Evolutionary conservation across 2,113 vertebrate genomes (phyloP).

Genomic region (Strix aluco): DNA sequence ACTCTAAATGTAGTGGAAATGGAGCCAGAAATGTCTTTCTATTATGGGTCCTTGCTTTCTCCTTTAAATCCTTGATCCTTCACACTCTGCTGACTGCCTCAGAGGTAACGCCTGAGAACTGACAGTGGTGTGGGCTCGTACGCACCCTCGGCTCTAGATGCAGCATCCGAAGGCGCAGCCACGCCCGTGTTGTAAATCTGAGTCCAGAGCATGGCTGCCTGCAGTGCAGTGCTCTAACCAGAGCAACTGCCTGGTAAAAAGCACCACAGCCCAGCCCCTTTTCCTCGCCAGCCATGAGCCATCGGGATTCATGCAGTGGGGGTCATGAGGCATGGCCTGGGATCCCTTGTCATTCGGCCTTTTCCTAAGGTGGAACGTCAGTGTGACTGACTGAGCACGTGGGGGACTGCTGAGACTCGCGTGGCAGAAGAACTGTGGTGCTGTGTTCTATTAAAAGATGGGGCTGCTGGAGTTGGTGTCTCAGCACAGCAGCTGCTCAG

Average conservation of each 20-base stretch:
- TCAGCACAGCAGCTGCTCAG: neutral
- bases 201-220: fast-evolving
- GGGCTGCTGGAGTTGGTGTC: neutral
- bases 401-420: neutral
- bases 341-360: fast-evolving
- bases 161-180: neutral
- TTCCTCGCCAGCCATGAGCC: neutral
- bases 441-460: too few species aligned
- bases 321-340: neutral
- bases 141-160: too few species aligned
- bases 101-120: fast-evolving
- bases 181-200: fast-evolving
- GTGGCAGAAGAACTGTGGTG: neutral
- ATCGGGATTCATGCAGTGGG: fast-evolving
- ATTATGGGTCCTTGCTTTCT: neutral
- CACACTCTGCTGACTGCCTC: fast-evolving
- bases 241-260: neutral
- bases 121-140: fast-evolving
- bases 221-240: fast-evolving
- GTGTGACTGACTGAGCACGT: neutral
- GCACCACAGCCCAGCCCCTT: neutral
- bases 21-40: too few species aligned
- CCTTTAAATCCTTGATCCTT: neutral
- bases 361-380: neutral
- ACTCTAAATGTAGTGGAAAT: neutral